A percentile compares a stretch with the other conserved stretches of the same genome.
These are phyloP conservation scores for Tupiocoris notatus DNA, from an alignment of 2,888 invertebrate species.

Conservation along the genomic window DNA sequence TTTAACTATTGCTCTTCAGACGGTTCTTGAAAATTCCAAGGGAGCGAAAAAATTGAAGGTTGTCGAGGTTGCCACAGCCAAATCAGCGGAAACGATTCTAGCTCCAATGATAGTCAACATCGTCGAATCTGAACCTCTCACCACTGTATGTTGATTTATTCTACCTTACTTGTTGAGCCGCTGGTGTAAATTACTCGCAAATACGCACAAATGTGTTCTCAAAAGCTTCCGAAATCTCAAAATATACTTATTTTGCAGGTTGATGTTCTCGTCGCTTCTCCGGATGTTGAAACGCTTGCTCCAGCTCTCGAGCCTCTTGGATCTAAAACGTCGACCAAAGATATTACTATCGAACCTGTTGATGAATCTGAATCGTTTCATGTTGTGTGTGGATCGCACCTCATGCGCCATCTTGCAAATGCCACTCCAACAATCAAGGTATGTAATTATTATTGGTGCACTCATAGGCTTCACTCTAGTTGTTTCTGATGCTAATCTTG, in stretches of 20 bases:
- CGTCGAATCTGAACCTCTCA: slow-evolving; percentile 69
- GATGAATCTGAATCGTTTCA: slow-evolving; percentile 66
- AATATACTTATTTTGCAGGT: slow-evolving; percentile 49
- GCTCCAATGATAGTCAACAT: slow-evolving; percentile 62
- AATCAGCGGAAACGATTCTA: slow-evolving; percentile 64
- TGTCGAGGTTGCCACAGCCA: slow-evolving; percentile 65
- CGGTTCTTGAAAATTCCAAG: slow-evolving; percentile 74
- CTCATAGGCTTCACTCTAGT: too few relatives aligned
- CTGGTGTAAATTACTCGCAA: too few relatives aligned
- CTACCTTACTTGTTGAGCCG: too few relatives aligned
- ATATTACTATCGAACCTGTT: slow-evolving; percentile 61
- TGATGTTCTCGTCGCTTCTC: slow-evolving; percentile 62
- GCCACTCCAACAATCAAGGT: slow-evolving; percentile 63
- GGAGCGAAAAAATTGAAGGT: slow-evolving; percentile 69
- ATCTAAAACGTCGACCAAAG: slow-evolving; percentile 65
- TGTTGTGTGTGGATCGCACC: slow-evolving; percentile 59
- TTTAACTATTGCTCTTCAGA: slow-evolving; percentile 67
- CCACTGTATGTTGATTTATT: slow-evolving; percentile 44
- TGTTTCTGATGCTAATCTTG: background rate
- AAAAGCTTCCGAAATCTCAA: too few relatives aligned
- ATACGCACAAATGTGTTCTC: too few relatives aligned
- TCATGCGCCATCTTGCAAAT: slow-evolving; percentile 61
- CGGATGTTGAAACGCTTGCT: slow-evolving; percentile 59
- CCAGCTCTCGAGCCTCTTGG: slow-evolving; percentile 61
- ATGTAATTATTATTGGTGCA: too few relatives aligned